phyloP scores from a whole-genome alignment of 1,140 invertebrate genomes.

The Papilio helenus region DNA sequence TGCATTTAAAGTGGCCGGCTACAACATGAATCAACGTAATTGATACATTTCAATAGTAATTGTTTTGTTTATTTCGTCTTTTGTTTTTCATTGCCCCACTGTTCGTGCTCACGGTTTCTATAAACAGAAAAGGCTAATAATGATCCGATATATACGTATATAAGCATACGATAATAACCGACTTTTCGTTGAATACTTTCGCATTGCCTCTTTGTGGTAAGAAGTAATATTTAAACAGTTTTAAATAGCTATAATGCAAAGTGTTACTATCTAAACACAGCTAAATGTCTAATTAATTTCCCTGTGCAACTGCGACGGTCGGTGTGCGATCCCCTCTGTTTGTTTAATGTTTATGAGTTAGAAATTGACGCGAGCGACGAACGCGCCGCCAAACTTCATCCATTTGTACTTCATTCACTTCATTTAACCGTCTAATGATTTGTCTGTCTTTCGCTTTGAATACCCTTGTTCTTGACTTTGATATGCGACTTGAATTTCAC shows the following conservation, averaged over 20 bases:
- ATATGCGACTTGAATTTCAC: conserved; percentile 61
- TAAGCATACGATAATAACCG: background rate
- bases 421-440: conserved; percentile 64
- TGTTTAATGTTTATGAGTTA: conserved; percentile 70
- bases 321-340: conserved; percentile 59
- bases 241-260: conserved; percentile 36
- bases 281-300: conserved; percentile 71
- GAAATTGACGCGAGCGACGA: conserved; percentile 65
- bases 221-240: background rate
- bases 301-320: conserved; percentile 58
- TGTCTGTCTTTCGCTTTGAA: conserved; percentile 45
- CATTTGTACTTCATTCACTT: conserved; percentile 62
- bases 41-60: conserved; percentile 29
- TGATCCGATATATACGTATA: background rate
- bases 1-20: conserved; percentile 1
- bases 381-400: conserved; percentile 56
- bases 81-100: background rate
- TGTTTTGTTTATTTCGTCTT: conserved; percentile 17
- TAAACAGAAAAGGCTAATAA: background rate
- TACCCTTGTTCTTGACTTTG: conserved; percentile 48
- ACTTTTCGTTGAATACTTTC: background rate
- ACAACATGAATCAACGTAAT: conserved; percentile 29
- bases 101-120: background rate
- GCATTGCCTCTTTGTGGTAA: background rate
- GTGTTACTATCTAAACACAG: conserved; percentile 45